Conservation (phyloP, 2,888 invertebrate genomes). For the Scaptomyza caliginosa region DNA sequence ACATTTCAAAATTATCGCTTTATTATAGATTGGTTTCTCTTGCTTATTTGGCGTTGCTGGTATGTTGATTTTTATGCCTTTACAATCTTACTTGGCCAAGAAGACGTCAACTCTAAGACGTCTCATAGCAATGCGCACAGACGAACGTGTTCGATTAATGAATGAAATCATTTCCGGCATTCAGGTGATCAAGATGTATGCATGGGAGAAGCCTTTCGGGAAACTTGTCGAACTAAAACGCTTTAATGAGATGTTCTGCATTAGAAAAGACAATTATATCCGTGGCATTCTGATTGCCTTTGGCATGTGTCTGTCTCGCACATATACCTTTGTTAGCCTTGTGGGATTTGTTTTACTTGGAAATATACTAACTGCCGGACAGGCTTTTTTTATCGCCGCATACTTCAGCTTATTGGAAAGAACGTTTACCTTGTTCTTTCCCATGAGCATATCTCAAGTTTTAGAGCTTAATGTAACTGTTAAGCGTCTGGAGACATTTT, state of each 20-base stretch:
- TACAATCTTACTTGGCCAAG: conserved; percentile 91
- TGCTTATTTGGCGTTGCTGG: conserved; percentile 86
- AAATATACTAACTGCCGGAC: conserved; percentile 90
- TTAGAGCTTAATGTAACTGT: conserved; percentile 87
- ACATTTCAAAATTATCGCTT: background rate
- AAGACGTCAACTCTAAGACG: conserved; percentile 86
- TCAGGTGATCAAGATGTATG: conserved; percentile 97
- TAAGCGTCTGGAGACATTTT: conserved; percentile 85
- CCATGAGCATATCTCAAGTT: conserved; percentile 87
- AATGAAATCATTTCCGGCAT: conserved; percentile 95
- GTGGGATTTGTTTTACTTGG: conserved; percentile 89
- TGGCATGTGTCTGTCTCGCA: conserved; percentile 93
- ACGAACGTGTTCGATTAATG: conserved; percentile 94
- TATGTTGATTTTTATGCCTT: conserved; percentile 88
- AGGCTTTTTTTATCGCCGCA: conserved; percentile 94
- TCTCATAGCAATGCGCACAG: conserved; percentile 93
- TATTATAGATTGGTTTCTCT: conserved; percentile 84
- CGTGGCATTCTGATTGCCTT: conserved; percentile 90
- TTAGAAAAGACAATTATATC: conserved; percentile 89
- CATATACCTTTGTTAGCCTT: conserved; percentile 93
- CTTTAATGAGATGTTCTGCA: conserved; percentile 86
- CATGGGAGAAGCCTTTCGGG: conserved; percentile 95
- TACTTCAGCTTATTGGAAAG: conserved; percentile 93
- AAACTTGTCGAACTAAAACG: conserved; percentile 89
- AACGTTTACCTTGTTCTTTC: conserved; percentile 94